Conservation (phyloP, 2,888 invertebrate species). For the Antitype chi region DNA sequence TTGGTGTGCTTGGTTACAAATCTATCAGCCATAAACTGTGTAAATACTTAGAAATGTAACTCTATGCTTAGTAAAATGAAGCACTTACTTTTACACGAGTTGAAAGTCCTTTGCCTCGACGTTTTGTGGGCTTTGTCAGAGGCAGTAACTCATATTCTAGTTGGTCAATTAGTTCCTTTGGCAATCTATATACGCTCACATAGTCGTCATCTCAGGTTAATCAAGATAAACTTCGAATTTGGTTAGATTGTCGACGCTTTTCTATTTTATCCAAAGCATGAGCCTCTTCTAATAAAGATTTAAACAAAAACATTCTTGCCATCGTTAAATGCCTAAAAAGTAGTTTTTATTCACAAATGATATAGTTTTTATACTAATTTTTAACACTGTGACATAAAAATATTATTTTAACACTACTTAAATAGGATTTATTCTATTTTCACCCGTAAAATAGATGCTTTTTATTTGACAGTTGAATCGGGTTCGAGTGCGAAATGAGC, state of each 20-base stretch:
- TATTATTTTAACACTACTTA: too few species aligned
- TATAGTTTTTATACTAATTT: too few species aligned
- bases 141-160: neutral
- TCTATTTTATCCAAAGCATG: neutral
- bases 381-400: too few species aligned
- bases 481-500: too few species aligned
- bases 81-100: neutral
- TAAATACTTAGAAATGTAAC: neutral
- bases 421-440: too few species aligned
- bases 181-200: neutral
- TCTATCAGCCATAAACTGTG: conserved; percentile 2
- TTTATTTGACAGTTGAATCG: too few species aligned
- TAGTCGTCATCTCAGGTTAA: too few species aligned
- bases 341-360: neutral
- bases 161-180: neutral
- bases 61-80: neutral
- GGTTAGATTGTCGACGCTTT: neutral
- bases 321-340: neutral
- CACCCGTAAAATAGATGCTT: too few species aligned
- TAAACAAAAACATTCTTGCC: neutral
- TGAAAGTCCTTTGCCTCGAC: neutral
- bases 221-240: too few species aligned
- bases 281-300: neutral
- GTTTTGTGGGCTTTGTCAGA: neutral
- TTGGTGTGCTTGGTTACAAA: neutral